Evolutionary conservation across 2,888 invertebrate species (phyloP), one percentile per base, ranked within the genome.

Genomic region (Epinotia demarniana): DNA sequence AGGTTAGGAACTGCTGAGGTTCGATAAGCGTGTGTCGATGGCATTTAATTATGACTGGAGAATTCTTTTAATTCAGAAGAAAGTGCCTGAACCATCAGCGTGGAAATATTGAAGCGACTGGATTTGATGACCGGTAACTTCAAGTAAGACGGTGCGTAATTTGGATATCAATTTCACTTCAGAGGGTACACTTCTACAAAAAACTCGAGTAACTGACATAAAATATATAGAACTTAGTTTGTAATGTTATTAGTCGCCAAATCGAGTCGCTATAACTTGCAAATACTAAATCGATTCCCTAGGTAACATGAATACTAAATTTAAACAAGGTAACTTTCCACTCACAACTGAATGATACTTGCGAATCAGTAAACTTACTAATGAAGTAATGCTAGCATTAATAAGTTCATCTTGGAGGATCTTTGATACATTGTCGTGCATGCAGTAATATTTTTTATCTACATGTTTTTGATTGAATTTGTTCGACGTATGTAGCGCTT

Each of bases 401-500:
- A 80, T 82, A 83, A 85, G 85, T 83, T 83, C 83, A 84, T 89
- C 88, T 89, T 91, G 90, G 89, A 90, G 89, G 86, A 89, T 88
- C 88, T 89, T 89, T 89, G 83, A 89, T 87, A 89, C 84, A 89
- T 88, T 90, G 87, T 90, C 89, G 88, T 93, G 93, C 93, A 93
- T 93, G 93, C 91, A 87, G 89, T 91, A 89, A 85, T 86, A 84
- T 88, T 88, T 87, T 87, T 84, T 82, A 85, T 88, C 83, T 90
- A 87, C 85, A 80, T 90, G 90, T 93, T 88, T 87, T 89, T 86
- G 84, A 79, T 82, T 88, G 87, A 88, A 86, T 87, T 84, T 83
- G 86, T 87, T 88, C 86, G 86, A 86, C 80, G 81, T 80, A 77
- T 67, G 73, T 71, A 63, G 76, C 71, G 75, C 75, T 75, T 75